phyloP scores from a whole-genome alignment of 2,113 vertebrate genomes.

The Regulus satrapa region DNA sequence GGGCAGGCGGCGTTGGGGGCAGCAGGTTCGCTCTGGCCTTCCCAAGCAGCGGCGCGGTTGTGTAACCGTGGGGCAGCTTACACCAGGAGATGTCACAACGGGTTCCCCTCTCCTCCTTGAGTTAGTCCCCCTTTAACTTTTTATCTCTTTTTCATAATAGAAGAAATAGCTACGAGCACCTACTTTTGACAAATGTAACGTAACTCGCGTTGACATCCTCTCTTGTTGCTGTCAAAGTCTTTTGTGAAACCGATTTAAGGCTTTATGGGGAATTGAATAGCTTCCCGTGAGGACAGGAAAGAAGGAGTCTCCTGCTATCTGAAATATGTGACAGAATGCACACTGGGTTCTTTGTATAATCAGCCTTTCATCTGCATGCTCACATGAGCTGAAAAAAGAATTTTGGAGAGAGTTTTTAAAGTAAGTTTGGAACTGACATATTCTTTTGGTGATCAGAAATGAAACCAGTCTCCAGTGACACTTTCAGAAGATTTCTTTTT shows the following conservation, averaged over 20 bases:
- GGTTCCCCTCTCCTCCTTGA: neutral
- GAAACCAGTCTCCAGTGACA: neutral
- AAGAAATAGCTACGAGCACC: neutral
- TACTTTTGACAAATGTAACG: neutral
- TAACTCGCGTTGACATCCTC: conserved; percentile 16
- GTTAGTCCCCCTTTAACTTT: neutral
- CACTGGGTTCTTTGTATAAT: neutral
- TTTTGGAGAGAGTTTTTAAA: neutral
- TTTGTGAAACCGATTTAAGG: conserved; percentile 24
- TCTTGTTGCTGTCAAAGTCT: conserved; percentile 43
- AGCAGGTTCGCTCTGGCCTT: too few species aligned
- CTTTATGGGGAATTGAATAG: conserved; percentile 22
- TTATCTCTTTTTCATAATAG: neutral
- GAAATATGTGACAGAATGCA: neutral
- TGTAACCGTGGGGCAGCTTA: neutral
- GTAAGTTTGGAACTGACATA: neutral
- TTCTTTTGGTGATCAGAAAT: neutral
- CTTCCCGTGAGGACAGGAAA: neutral
- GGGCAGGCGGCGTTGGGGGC: too few species aligned
- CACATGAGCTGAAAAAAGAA: neutral
- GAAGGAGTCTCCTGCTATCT: neutral
- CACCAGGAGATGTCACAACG: neutral
- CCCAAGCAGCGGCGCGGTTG: neutral
- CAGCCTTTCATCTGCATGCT: neutral
- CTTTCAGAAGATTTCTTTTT: neutral